Evolutionary conservation across 2,113 vertebrate species (phyloP), one percentile per base, ranked within the genome.

Genomic region (Salminus brasiliensis): DNA sequence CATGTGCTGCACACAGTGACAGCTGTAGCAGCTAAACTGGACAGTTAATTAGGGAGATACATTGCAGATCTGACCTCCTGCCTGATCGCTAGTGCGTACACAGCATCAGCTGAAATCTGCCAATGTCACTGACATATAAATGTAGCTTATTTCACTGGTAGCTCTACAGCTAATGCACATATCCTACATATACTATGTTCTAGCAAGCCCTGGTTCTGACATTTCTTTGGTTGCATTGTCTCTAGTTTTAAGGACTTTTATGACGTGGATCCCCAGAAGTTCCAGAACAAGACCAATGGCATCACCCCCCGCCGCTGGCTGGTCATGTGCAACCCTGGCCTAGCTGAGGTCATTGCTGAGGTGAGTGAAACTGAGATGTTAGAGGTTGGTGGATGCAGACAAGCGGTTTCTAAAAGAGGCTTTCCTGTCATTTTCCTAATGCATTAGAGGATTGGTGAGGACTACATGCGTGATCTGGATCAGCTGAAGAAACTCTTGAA

Each of bases 241-340:
- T 72, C 6, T 89, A 97, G 96, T 34, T 97, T 97, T 85, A 97
- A 95, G 87, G 96, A 97, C 89, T 97, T 97, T 91, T 97, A 95
- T 10, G 95, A 97, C 77, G 88, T 96, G 86, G 96, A 97, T 82
- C 96, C 96, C 7, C 73, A 94, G 18, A 97, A 97, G 82, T 97
- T 97, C 88, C 96, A 97, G 86, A 97, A 97, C 87, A 97, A 97
- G 87, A 97, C 96, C 75, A 97, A 97, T 0, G 96, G 96, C 65
- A 97, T 97, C 85, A 97, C 96, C n/a, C 96, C 96, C 1, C 94
- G 96, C 21, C 96, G 96, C 74, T 97, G 96, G 96, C 88, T 97
- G 81, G 94, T 96, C 12, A 92, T 97, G 89, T 97, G 95, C 85
- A 97, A 97, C 87, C 94, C 96, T 0, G 95, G 96, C 9, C 90